phyloP scores from a whole-genome alignment of 2,888 invertebrate species.

The Isotomurus palustris region DNA sequence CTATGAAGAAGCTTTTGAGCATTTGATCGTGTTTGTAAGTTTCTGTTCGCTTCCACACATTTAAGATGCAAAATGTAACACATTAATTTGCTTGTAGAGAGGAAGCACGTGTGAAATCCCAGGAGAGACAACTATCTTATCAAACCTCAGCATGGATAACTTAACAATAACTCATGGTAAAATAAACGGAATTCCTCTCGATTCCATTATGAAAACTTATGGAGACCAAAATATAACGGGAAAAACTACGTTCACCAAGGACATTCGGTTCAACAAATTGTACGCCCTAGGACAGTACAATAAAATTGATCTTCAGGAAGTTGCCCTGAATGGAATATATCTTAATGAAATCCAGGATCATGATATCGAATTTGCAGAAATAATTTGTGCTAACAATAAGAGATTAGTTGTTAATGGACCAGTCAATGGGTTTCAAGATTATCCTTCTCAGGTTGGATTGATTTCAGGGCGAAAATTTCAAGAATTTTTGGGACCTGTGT shows the following conservation, averaged over 20 bases:
- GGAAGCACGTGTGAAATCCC: conserved; percentile 15
- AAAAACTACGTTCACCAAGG: conserved; percentile 13
- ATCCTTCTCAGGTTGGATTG: conserved; percentile 16
- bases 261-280: conserved; percentile 17
- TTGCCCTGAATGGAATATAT: conserved; percentile 14
- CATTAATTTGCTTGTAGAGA: conserved; percentile 13
- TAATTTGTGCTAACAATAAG: conserved; percentile 20
- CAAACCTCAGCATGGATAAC: conserved; percentile 10
- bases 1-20: conserved; percentile 28
- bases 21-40: conserved; percentile 34
- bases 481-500: conserved; percentile 18
- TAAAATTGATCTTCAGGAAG: conserved; percentile 5
- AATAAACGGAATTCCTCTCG: conserved; percentile 20
- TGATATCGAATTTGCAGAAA: conserved; percentile 16
- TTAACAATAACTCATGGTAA: conserved; percentile 12
- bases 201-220: conserved; percentile 23
- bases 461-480: conserved; percentile 19
- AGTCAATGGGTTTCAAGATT: conserved; percentile 24
- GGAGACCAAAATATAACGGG: conserved; percentile 26
- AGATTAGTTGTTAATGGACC: conserved; percentile 13
- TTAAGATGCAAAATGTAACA: conserved; percentile 1
- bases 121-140: conserved; percentile 23
- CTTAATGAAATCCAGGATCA: conserved; percentile 14
- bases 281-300: conserved; percentile 18
- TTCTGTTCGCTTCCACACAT: not conserved